phyloP scores from a whole-genome alignment of 2,113 vertebrate species.

The Salvelinus sp. region DNA sequence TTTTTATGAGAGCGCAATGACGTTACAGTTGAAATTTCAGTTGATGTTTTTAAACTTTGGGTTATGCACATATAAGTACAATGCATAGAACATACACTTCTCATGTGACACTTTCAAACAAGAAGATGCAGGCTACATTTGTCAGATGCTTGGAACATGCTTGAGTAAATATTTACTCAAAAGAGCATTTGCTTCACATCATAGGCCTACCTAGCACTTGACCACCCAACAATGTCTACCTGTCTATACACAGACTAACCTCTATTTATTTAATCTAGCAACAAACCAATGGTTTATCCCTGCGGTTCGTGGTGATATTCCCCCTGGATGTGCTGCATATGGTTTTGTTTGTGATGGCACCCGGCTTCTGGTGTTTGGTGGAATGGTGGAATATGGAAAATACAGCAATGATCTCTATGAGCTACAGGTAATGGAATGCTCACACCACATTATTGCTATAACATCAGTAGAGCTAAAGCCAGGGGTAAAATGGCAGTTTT shows the following conservation, averaged over 20 bases:
- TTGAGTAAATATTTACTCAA: too few relatives aligned
- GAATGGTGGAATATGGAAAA: constrained; percentile 93
- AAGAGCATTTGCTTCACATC: background rate
- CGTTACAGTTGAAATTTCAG: too few relatives aligned
- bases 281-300: constrained; percentile 97
- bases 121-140: too few relatives aligned
- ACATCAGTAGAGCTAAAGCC: background rate
- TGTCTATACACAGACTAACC: background rate
- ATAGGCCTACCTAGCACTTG: background rate
- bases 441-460: background rate
- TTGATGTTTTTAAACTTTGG: too few relatives aligned
- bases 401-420: constrained; percentile 94
- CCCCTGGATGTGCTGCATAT: constrained; percentile 91
- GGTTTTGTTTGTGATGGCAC: constrained; percentile 92
- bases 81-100: too few relatives aligned
- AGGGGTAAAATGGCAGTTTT: background rate
- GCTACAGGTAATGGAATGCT: constrained; percentile 78
- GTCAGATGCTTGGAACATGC: too few relatives aligned
- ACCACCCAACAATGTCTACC: background rate
- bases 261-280: constrained; percentile 63
- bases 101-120: too few relatives aligned
- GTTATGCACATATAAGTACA: background rate
- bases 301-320: constrained; percentile 89
- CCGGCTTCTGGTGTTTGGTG: constrained; percentile 86
- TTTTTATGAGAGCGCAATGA: too few relatives aligned